Percentiles rank a stretch among this genome's conserved stretches.
These are phyloP conservation scores for Labeo rohita DNA, from an alignment of 2,113 vertebrate genomes.

Conservation along the genomic window DNA sequence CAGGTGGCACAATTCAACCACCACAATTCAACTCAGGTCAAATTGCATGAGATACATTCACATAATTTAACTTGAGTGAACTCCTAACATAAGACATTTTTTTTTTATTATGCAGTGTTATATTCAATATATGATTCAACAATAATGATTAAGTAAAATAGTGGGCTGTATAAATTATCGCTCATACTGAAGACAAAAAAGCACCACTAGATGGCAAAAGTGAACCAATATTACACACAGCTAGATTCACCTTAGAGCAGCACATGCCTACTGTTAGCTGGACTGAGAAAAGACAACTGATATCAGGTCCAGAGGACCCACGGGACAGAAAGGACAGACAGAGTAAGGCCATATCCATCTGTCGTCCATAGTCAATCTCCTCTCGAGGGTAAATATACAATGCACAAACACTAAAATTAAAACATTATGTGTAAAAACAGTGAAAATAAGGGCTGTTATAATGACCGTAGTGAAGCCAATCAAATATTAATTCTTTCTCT, in stretches of 20 bases:
- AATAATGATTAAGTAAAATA: not conserved
- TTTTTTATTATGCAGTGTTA: not conserved
- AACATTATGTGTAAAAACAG: not conserved
- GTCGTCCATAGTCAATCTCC: constrained; percentile 35
- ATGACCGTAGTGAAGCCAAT: not conserved
- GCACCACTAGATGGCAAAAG: constrained; percentile 57
- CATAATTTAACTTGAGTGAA: not conserved
- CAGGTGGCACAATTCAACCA: constrained; percentile 18
- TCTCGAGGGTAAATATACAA: constrained; percentile 40
- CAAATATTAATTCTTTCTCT: not conserved
- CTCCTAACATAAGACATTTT: not conserved
- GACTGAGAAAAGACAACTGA: constrained; percentile 25
- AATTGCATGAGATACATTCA: not conserved
- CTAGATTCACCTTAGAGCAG: not conserved
- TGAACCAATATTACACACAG: not conserved
- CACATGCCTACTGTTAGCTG: constrained; percentile 23
- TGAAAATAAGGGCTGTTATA: not conserved
- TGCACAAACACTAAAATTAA: not conserved
- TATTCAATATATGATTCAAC: not conserved
- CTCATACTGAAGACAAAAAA: not conserved
- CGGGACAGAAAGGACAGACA: constrained; percentile 34
- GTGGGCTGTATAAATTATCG: not conserved
- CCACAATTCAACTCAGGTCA: not conserved
- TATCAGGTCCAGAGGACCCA: constrained; percentile 40
- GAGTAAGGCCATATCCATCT: constrained; percentile 50